Conservation (phyloP, 2,888 invertebrate genomes). For the Arge pagana region DNA sequence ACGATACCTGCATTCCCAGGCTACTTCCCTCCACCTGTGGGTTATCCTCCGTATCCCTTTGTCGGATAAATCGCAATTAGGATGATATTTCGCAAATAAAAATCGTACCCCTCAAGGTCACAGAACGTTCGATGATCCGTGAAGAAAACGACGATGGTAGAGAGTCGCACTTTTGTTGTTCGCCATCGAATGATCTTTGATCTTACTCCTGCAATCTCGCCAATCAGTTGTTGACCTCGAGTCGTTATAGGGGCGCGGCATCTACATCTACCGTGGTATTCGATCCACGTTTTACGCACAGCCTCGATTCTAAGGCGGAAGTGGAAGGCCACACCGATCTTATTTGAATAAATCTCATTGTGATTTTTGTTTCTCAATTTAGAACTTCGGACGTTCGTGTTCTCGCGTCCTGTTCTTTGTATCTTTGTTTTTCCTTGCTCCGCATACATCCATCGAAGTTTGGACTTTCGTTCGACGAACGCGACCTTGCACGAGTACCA, state of each 20-base stretch:
- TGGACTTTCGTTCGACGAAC: neutral
- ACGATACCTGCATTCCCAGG: conserved; percentile 73
- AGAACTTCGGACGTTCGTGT: too few species aligned
- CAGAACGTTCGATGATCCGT: neutral
- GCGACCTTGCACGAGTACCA: conserved; percentile 1
- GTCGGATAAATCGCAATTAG: conserved; percentile 78
- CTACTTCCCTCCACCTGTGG: conserved; percentile 72
- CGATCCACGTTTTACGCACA: too few species aligned
- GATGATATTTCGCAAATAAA: too few species aligned
- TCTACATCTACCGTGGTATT: neutral
- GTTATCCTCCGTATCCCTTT: conserved; percentile 74
- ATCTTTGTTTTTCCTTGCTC: neutral
- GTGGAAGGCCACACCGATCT: conserved; percentile 1
- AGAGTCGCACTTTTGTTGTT: neutral
- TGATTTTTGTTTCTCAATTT: conserved; percentile 8
- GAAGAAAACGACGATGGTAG: neutral
- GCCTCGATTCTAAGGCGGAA: conserved; percentile 6
- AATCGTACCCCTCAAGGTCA: neutral
- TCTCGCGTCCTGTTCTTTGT: conserved; percentile 4
- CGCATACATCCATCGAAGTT: neutral
- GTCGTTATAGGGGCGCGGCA: conserved; percentile 7
- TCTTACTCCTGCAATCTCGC: conserved; percentile 3
- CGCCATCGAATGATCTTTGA: neutral
- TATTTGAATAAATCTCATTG: conserved; percentile 13
- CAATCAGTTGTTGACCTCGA: conserved; percentile 2